Percentiles rank a stretch among this genome's conserved stretches.
Conservation (phyloP, 1,140 invertebrate species). For the Zaprionus ornatus region DNA sequence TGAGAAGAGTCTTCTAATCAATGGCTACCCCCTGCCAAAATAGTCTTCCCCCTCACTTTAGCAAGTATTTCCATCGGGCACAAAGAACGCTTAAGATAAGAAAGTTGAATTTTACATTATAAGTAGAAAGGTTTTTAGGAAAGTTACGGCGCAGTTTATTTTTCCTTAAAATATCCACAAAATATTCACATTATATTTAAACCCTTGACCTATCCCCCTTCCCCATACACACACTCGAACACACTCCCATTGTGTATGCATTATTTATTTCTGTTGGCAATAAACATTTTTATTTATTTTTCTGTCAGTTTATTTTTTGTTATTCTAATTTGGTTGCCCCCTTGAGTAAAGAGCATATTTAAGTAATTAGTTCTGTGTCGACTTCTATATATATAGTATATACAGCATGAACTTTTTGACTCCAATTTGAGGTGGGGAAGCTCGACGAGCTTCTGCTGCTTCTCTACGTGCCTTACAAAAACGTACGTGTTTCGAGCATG, state of each 20-base stretch:
- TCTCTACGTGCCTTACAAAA: neutral
- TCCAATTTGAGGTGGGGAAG: neutral
- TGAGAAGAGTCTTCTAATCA: slow-evolving; percentile 86
- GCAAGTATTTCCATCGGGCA: slow-evolving; percentile 5
- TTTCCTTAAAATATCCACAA: neutral
- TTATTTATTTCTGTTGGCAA: slow-evolving; percentile 31
- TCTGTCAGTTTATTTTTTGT: neutral
- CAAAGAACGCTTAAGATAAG: slow-evolving; percentile 13
- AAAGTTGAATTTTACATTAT: slow-evolving; percentile 3
- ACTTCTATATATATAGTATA: neutral
- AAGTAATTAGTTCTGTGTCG: neutral
- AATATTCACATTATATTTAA: slow-evolving; percentile 19
- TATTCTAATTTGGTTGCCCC: slow-evolving; percentile 16
- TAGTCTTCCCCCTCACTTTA: slow-evolving; percentile 5
- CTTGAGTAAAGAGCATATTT: neutral
- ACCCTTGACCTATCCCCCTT: neutral
- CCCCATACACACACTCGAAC: neutral
- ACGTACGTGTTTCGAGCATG: slow-evolving; percentile 13
- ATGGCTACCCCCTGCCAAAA: slow-evolving; percentile 83
- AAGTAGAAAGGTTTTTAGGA: neutral
- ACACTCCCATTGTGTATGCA: neutral
- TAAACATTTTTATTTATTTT: slow-evolving; percentile 32
- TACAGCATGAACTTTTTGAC: neutral
- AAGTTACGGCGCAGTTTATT: slow-evolving; percentile 4
- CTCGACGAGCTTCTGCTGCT: neutral